phyloP scores from a whole-genome alignment of 1,140 invertebrate genomes.

The Polypedilum vanderplanki region DNA sequence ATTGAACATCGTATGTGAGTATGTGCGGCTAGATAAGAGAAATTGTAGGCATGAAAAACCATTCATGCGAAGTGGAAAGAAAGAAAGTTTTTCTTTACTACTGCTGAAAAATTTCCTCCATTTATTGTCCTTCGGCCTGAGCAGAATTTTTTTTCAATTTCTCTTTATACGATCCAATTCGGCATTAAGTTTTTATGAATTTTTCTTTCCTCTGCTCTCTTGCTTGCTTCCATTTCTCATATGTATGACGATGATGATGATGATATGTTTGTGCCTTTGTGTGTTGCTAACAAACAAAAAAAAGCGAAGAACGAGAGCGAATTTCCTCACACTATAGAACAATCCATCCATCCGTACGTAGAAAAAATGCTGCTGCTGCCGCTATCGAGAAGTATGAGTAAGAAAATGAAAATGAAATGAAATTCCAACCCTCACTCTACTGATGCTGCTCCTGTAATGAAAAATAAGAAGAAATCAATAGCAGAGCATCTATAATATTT shows the following conservation, averaged over 20 bases:
- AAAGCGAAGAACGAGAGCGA: neutral
- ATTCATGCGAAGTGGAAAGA: constrained; percentile 22
- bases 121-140: constrained; percentile 25
- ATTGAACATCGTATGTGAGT: neutral
- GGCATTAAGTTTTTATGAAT: constrained; percentile 28
- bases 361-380: neutral
- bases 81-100: neutral
- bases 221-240: neutral
- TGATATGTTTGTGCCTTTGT: constrained; percentile 23
- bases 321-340: neutral
- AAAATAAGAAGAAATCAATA: constrained; percentile 28
- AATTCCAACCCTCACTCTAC: constrained; percentile 10
- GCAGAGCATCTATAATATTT: constrained; percentile 24
- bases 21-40: constrained; percentile 23
- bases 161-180: constrained; percentile 26
- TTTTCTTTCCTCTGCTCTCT: neutral
- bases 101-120: constrained; percentile 11
- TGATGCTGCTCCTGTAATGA: constrained; percentile 6
- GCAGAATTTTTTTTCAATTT: constrained; percentile 23
- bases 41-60: constrained; percentile 4
- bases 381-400: neutral
- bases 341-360: constrained; percentile 1
- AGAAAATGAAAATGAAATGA: constrained; percentile 23
- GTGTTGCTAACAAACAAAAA: neutral
- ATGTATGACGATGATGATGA: constrained; percentile 5